Evolutionary conservation across 2,888 invertebrate species (phyloP).

Genomic region (Aphodius sticticus): DNA sequence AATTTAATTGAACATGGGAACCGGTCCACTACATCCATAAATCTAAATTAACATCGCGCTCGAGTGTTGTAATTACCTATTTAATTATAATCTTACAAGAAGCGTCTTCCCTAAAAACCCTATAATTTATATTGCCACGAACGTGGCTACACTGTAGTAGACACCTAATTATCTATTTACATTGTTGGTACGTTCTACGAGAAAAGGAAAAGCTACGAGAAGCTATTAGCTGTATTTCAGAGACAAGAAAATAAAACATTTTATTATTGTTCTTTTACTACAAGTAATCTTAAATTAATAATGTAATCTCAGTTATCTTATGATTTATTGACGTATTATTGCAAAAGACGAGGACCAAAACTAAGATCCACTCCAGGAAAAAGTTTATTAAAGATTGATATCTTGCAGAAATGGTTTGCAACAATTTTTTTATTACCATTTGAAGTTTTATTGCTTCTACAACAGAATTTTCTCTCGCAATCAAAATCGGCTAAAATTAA

Average conservation of each 20-base stretch:
- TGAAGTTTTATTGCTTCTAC: too few species aligned
- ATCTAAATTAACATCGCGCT: constrained; percentile 24
- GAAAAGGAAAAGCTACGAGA: neutral
- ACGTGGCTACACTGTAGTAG: neutral
- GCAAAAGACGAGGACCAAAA: too few species aligned
- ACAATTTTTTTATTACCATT: too few species aligned
- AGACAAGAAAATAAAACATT: neutral
- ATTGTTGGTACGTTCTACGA: neutral
- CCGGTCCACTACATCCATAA: constrained; percentile 17
- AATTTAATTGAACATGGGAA: constrained; percentile 26
- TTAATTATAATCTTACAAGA: neutral
- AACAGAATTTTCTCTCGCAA: too few species aligned
- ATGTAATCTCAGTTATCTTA: too few species aligned
- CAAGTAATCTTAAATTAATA: too few species aligned
- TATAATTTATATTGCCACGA: neutral
- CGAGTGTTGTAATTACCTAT: neutral
- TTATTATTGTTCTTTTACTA: too few species aligned
- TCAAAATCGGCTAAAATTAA: too few species aligned
- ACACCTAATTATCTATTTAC: neutral
- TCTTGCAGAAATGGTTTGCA: too few species aligned
- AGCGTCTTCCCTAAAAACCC: neutral
- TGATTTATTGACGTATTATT: too few species aligned
- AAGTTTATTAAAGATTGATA: too few species aligned
- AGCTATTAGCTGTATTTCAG: neutral
- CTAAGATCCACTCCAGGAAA: too few species aligned